A percentile compares a stretch with the other conserved stretches of the same genome.
Evolutionary conservation across 2,797 vertebrate species (phyloP).

Genomic region (Lepidocolaptes lacrymiger): DNA sequence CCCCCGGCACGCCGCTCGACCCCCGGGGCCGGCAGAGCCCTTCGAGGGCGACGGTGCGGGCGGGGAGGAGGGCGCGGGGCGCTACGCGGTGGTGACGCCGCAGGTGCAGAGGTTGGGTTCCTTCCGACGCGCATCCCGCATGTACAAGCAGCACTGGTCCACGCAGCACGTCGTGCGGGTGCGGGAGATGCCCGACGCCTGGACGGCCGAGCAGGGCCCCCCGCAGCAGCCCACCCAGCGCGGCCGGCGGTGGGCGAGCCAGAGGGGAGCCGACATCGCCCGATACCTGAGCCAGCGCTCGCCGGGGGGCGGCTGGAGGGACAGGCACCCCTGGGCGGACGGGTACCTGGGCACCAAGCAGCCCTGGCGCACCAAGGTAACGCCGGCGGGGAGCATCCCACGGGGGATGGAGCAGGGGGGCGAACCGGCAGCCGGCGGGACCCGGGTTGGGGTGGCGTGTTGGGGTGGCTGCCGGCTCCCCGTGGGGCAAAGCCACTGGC

Average conservation of each 20-base stretch:
- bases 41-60: not conserved
- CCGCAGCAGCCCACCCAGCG: constrained; percentile 81
- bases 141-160: constrained; percentile 82
- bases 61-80: constrained; percentile 74
- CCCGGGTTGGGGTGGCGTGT: rapidly evolving
- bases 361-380: constrained; percentile 91
- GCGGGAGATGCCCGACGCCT: constrained; percentile 76
- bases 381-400: not conserved
- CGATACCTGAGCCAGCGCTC: constrained; percentile 72
- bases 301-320: constrained; percentile 35
- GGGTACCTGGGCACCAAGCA: constrained; percentile 81
- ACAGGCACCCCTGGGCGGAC: constrained; percentile 77
- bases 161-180: constrained; percentile 71
- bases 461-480: not conserved
- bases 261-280: constrained; percentile 76
- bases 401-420: not conserved
- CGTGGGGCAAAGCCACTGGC: rapidly evolving
- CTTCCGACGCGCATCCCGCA: constrained; percentile 35
- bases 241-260: constrained; percentile 80
- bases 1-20: not conserved
- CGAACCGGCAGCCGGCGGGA: rapidly evolving
- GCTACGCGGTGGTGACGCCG: constrained; percentile 91
- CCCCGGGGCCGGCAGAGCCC: not conserved
- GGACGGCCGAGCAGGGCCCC: constrained; percentile 80
- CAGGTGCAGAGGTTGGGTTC: constrained; percentile 83